Conservation (phyloP, 92 coral and sea anemone species). For the Desmophyllum pertusum region DNA sequence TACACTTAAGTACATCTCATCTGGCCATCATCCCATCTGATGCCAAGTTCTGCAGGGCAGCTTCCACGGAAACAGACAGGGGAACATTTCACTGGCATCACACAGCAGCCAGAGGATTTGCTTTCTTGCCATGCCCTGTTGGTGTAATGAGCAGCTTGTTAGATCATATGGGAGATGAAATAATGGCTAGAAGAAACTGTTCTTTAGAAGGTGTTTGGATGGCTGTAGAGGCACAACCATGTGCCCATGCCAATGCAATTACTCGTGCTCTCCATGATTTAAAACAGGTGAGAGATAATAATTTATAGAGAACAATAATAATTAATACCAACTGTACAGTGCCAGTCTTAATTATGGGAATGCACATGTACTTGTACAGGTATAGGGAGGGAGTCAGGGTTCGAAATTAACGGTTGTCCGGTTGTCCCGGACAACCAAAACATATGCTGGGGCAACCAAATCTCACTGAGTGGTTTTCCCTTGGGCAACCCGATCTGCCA, state of each 20-base stretch:
- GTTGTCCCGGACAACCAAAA: too few relatives aligned
- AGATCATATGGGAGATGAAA: conserved; percentile 23
- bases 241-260: conserved; percentile 68
- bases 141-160: conserved; percentile 44
- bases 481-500: too few relatives aligned
- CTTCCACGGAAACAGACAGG: conserved; percentile 59
- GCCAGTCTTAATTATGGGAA: not conserved
- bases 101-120: conserved; percentile 66
- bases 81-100: conserved; percentile 87
- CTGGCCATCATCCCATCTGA: conserved; percentile 61
- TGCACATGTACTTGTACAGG: too few relatives aligned
- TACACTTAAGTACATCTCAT: conserved; percentile 36
- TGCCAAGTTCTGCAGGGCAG: conserved; percentile 68
- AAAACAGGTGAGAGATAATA: conserved; percentile 60
- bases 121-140: conserved; percentile 72
- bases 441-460: too few relatives aligned
- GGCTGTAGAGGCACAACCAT: conserved; percentile 59
- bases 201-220: conserved; percentile 65
- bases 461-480: too few relatives aligned
- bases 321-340: not conserved
- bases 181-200: conserved; percentile 69
- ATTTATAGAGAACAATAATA: not conserved
- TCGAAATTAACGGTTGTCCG: too few relatives aligned
- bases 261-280: conserved; percentile 68
- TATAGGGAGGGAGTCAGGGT: too few relatives aligned